Percentiles rank a stretch among this genome's conserved stretches.
These are phyloP conservation scores for Silurus glanis DNA, from an alignment of 2,113 vertebrate species.

Conservation along the genomic window DNA sequence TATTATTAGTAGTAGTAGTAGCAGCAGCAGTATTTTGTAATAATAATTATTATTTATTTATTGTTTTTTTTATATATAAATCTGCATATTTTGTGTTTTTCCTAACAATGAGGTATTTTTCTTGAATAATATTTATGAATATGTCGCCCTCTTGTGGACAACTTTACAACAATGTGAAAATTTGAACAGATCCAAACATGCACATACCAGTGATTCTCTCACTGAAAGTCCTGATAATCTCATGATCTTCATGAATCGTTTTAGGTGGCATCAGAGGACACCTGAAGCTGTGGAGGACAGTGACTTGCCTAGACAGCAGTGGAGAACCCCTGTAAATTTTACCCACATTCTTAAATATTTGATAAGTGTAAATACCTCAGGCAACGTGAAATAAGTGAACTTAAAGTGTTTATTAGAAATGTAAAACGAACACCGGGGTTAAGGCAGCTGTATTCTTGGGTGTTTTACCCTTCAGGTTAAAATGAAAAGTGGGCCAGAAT, in stretches of 20 bases:
- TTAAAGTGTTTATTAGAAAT: background rate
- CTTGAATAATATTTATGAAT: background rate
- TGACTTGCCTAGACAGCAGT: background rate
- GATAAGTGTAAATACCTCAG: background rate
- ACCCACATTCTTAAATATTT: background rate
- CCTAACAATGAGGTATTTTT: no score
- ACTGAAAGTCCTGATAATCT: background rate
- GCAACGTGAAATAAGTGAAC: background rate
- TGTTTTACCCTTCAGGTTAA: background rate
- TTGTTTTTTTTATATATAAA: background rate
- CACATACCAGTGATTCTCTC: background rate
- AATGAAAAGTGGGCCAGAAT: background rate
- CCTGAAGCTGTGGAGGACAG: background rate
- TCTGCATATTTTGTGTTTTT: no score
- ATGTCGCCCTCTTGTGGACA: slow-evolving; percentile 45
- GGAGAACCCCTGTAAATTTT: background rate
- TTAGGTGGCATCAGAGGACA: background rate
- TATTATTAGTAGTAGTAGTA: no score
- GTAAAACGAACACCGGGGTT: background rate
- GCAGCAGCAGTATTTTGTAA: no score
- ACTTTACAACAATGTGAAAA: background rate
- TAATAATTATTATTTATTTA: no score
- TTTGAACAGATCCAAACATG: background rate
- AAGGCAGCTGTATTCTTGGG: background rate
- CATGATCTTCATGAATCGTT: background rate